phyloP scores from a whole-genome alignment of 1,140 invertebrate genomes.

The Drosophila lacertosa region DNA sequence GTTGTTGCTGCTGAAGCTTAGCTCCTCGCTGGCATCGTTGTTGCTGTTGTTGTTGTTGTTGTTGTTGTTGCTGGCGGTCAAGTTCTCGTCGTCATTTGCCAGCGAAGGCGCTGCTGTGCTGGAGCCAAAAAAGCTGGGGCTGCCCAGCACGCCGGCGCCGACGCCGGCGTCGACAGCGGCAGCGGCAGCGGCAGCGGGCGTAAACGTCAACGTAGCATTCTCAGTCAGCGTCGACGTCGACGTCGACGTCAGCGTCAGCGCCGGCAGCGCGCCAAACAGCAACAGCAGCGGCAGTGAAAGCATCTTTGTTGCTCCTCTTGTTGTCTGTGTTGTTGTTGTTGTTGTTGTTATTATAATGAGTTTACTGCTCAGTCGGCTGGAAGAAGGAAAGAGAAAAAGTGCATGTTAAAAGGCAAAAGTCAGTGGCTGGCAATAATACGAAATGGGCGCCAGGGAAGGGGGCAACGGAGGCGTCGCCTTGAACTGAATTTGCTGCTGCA shows the following conservation, averaged over 20 bases:
- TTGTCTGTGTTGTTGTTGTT: conserved; percentile 24
- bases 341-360: conserved; percentile 23
- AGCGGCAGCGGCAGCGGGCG: conserved; percentile 19
- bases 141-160: conserved; percentile 6
- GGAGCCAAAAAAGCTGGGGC: conserved; percentile 13
- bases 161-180: too few species aligned
- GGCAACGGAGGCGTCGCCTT: conserved; percentile 63
- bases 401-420: conserved; percentile 17
- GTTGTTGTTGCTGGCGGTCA: conserved; percentile 11
- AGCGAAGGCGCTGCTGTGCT: conserved; percentile 28
- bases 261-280: conserved; percentile 50
- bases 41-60: conserved; percentile 7
- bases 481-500: conserved; percentile 64
- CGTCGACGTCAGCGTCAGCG: conserved; percentile 40
- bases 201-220: conserved; percentile 23
- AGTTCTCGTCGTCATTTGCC: conserved; percentile 1
- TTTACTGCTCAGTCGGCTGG: conserved; percentile 40
- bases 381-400: conserved; percentile 14
- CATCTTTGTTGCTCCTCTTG: conserved; percentile 37
- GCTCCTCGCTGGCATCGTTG: conserved; percentile 16
- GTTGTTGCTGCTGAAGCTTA: conserved; percentile 10
- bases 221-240: conserved; percentile 36
- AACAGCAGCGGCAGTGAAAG: conserved; percentile 48
- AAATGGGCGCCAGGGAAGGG: background rate
- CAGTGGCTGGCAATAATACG: conserved; percentile 16